Percentiles rank a stretch among this genome's conserved stretches.
These are phyloP conservation scores for Alloplasta piceator DNA, from an alignment of 2,888 invertebrate genomes.

Conservation along the genomic window DNA sequence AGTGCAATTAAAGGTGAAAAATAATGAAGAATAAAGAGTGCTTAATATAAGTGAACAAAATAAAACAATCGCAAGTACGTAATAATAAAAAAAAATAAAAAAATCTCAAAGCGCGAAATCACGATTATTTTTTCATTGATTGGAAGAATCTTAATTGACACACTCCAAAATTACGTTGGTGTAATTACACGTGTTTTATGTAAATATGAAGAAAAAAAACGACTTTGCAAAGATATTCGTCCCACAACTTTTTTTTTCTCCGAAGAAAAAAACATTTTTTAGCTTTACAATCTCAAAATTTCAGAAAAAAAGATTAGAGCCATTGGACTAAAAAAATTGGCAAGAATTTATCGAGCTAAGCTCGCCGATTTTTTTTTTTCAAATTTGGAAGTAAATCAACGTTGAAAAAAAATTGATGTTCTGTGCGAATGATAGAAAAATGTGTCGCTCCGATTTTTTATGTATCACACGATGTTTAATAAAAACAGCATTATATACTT, in stretches of 20 bases:
- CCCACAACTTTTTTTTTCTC: no score
- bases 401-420: conserved; percentile 22
- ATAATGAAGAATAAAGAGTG: conserved; percentile 6
- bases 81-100: neutral
- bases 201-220: no score
- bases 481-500: conserved; percentile 71
- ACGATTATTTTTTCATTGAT: neutral
- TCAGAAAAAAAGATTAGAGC: neutral
- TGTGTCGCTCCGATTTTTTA: conserved; percentile 59
- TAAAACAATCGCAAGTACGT: neutral
- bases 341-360: conserved; percentile 24
- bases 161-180: neutral
- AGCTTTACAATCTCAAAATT: no score
- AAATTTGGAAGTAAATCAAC: conserved; percentile 17
- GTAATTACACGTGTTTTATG: neutral
- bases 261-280: no score
- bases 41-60: conserved; percentile 11
- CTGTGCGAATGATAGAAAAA: conserved; percentile 35
- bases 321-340: no score
- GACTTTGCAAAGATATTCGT: no score
- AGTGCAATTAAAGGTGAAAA: conserved; percentile 55
- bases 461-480: conserved; percentile 66
- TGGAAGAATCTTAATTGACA: conserved; percentile 7
- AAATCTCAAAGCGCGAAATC: neutral
- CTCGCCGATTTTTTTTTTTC: conserved; percentile 40